These are phyloP conservation scores for Leptinotarsa juncta DNA, from an alignment of 2,888 invertebrate genomes.

Conservation along the genomic window DNA sequence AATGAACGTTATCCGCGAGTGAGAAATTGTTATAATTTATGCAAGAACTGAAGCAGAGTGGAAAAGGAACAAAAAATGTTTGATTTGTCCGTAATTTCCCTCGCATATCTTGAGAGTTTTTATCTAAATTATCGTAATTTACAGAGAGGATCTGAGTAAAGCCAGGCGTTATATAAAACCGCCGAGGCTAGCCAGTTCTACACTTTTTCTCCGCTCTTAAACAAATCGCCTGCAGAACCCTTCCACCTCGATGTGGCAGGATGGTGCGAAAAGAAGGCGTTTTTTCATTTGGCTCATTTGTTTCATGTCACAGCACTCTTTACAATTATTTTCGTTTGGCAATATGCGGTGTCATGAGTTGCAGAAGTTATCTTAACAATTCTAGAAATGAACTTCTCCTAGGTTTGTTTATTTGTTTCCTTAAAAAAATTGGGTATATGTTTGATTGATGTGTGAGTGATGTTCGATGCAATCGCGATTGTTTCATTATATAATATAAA, in stretches of 20 bases:
- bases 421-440: too few species aligned
- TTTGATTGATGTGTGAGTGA: too few species aligned
- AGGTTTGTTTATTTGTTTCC: too few species aligned
- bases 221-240: slow-evolving; percentile 49
- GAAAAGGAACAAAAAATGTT: slow-evolving; percentile 33
- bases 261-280: slow-evolving; percentile 10
- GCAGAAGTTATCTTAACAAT: neutral
- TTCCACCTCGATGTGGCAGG: slow-evolving; percentile 33
- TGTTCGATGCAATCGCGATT: too few species aligned
- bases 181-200: slow-evolving; percentile 37
- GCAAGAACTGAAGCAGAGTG: slow-evolving; percentile 27
- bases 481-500: too few species aligned
- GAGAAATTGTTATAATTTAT: slow-evolving; percentile 29
- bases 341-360: neutral
- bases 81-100: slow-evolving; percentile 39
- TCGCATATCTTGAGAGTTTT: slow-evolving; percentile 40
- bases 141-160: slow-evolving; percentile 36
- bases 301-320: slow-evolving; percentile 18
- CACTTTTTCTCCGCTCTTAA: slow-evolving; percentile 45
- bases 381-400: too few species aligned
- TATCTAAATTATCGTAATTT: slow-evolving; percentile 45
- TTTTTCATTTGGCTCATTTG: slow-evolving; percentile 12
- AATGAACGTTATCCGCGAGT: slow-evolving; percentile 21
- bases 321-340: slow-evolving; percentile 10
- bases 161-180: slow-evolving; percentile 42